Base-by-base conservation (phyloP, 2,113 vertebrate genomes). In the Vidua macroura region DNA sequence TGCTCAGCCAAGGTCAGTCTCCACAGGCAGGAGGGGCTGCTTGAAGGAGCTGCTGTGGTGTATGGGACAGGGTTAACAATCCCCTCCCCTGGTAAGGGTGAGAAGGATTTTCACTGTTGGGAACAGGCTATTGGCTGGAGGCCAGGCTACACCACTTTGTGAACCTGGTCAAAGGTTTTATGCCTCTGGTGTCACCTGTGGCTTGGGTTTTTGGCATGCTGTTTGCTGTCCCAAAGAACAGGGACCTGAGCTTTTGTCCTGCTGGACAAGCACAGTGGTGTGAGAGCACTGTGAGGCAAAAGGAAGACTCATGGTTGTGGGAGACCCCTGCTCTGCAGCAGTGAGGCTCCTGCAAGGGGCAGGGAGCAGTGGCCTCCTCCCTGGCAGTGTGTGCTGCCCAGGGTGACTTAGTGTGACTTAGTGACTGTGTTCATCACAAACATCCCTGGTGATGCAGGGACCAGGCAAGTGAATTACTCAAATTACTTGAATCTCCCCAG, bases 401-500 rank as follows among this genome's bases (percentile, higher is more conserved):
- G 62, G 51, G 22, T 56, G 82, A 19, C 76, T 23, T 2, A 31
- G 83, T 35, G 35, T 35, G 35, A 35, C 35, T 35, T 6, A 72
- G 37, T 1, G 4, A n/a, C 76, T 1, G 41, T 21, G 64, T 2
- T 75, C n/a, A 15, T 53, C 5, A 10, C 85, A 49, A 33, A 58
- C 3, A 64, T 20, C 92, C 73, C 68, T 3, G 13, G 56, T 21
- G 66, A 46, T 8, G 69, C 0, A 6, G 60, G 90, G 83, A 92
- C 62, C 8, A 55, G 60, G 76, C 4, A 2, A 95, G 94, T 56
- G 73, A 92, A 86, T 96, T 86, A 93, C 92, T 96, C 88, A 86
- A 68, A 92, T 90, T 92, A 90, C 83, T 94, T n/a, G 60, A 43
- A 62, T 90, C 92, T 96, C 90, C 88, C 72, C 76, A 86, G 90